Conservation (phyloP, 2,113 vertebrate genomes). For the Apaloderma vittatum region DNA sequence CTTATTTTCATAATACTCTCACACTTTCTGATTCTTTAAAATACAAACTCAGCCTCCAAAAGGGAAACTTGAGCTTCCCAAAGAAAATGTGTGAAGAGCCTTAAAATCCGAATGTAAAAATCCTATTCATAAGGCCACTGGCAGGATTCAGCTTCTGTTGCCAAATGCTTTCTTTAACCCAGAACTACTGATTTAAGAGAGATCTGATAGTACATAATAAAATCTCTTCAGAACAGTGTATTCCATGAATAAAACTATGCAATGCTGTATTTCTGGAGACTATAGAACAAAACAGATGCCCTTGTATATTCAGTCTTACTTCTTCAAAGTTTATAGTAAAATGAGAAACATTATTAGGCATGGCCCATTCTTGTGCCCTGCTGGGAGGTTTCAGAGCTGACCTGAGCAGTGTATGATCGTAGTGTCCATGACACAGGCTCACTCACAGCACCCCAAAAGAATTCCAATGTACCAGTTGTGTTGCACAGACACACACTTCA, state of each 20-base stretch:
- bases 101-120: conserved; percentile 4
- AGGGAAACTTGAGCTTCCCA: neutral
- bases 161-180: neutral
- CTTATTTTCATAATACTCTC: conserved; percentile 8
- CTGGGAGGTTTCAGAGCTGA: neutral
- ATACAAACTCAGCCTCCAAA: neutral
- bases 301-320: neutral
- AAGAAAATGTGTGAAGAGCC: neutral
- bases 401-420: neutral
- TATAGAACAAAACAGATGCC: rapidly evolving
- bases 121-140: neutral
- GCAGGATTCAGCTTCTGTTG: neutral
- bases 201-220: neutral
- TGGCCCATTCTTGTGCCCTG: neutral
- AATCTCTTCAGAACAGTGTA: neutral
- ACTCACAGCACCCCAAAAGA: neutral
- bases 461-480: rapidly evolving
- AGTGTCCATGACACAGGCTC: neutral
- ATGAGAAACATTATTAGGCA: neutral
- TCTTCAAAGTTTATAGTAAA: neutral
- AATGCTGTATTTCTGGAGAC: neutral
- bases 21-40: conserved; percentile 16
- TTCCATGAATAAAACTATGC: neutral
- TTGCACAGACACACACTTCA: neutral
- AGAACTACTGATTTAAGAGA: neutral